phyloP scores from a whole-genome alignment of 2,113 vertebrate species.

The Psammodynastes pulverulentus region DNA sequence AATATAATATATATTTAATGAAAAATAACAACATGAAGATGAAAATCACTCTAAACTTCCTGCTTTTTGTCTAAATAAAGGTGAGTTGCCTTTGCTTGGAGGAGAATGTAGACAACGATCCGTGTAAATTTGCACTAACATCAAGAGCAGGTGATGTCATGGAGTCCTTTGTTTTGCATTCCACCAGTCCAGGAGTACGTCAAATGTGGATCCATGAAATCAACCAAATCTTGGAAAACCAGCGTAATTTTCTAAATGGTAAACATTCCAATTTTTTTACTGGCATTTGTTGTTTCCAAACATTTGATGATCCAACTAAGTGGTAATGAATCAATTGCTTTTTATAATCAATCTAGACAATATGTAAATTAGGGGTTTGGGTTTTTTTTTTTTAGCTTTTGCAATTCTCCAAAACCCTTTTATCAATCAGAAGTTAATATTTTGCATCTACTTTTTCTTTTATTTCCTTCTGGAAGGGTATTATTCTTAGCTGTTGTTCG shows the following conservation, averaged over 20 bases:
- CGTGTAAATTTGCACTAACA: slow-evolving; percentile 93
- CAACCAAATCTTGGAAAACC: slow-evolving; percentile 98
- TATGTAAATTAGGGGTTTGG: too few relatives aligned
- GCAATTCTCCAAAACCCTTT: too few relatives aligned
- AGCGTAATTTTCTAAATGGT: slow-evolving; percentile 99
- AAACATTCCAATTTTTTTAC: slow-evolving; percentile 43
- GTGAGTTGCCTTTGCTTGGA: slow-evolving; percentile 97
- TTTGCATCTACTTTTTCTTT: too few relatives aligned
- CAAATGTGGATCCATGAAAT: slow-evolving; percentile 94
- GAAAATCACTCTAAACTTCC: background rate
- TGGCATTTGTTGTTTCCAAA: background rate
- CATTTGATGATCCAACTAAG: background rate
- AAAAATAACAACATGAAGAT: background rate
- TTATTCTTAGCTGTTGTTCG: too few relatives aligned
- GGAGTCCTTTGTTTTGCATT: slow-evolving; percentile 88
- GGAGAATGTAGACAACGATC: slow-evolving; percentile 89
- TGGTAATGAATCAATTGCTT: background rate
- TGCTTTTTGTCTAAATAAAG: slow-evolving; percentile 59
- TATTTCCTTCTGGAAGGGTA: too few relatives aligned
- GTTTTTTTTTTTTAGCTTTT: too few relatives aligned
- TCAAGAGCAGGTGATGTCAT: slow-evolving; percentile 84
- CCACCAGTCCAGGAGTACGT: slow-evolving; percentile 82
- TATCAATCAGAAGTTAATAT: too few relatives aligned
- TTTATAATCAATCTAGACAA: too few relatives aligned
- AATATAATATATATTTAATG: background rate